Base-by-base conservation (phyloP, 2,888 invertebrate genomes). In the Eretmocerus hayati region DNA sequence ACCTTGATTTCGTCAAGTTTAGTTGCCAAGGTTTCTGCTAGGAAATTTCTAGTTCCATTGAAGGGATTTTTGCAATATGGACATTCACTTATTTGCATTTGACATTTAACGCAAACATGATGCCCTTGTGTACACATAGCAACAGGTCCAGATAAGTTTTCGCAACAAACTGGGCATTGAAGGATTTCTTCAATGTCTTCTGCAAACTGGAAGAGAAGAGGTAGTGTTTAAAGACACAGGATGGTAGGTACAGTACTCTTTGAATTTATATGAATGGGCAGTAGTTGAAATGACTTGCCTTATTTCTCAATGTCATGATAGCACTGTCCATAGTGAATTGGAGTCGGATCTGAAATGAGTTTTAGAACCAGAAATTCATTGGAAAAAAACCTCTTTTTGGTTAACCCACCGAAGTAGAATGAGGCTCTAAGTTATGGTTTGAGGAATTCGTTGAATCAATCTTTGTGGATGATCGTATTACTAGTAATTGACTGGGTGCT, bases 111-210 rank as follows among this genome's bases (percentile, higher is more conserved):
- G 53, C 80, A 80, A 1, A 80, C 74, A 63, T 79, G 77, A 58
- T 80, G 80, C 0, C 80, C 80, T 53, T 76, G 74, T 57, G 72
- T 66, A 58, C 80, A 80, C 59, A 77, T 76, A 52, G 75, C 72
- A 50, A 79, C 75, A 52, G 73, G 73, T 2, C 72, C 74, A 1
- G 67, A 54, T 11, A 77, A 74, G 46, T 75, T 72, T 56, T 77
- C 77, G 58, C 76, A 76, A 62, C 80, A 80, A n/a, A 80, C 75
- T 19, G 77, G 78, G 61, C 80, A 80, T 63, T 77, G 76, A 4
- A 80, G 62, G 42, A 79, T 58, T 47, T 79, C 77, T 58, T 78
- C 79, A 43, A 80, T 26, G 35, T 59, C 57, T 4, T 56, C 54
- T 4, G 52, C 58, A 57, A 52, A 59, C 60, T 60, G 18, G 2